These are phyloP conservation scores for Sphaerophoria rueppellii DNA, from an alignment of 2,888 invertebrate species.

Conservation along the genomic window DNA sequence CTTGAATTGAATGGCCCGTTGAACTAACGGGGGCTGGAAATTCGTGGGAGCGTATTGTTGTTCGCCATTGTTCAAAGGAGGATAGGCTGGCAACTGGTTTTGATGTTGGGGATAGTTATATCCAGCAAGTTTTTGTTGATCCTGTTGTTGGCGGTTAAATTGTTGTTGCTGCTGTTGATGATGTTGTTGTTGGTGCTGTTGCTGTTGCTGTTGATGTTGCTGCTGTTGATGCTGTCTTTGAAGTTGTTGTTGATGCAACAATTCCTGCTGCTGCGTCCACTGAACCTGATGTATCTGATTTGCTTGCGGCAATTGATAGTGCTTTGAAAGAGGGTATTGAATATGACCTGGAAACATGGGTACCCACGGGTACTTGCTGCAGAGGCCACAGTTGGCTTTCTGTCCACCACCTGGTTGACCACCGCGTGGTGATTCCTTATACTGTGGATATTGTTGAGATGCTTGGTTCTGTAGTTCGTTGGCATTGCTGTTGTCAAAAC, in stretches of 20 bases:
- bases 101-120: slow-evolving; percentile 68
- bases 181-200: slow-evolving; percentile 7
- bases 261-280: slow-evolving; percentile 58
- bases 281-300: slow-evolving; percentile 71
- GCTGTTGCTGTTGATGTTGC: slow-evolving; percentile 39
- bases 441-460: slow-evolving; percentile 66
- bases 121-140: slow-evolving; percentile 49
- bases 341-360: slow-evolving; percentile 84
- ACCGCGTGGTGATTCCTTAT: slow-evolving; percentile 65
- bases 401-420: slow-evolving; percentile 77
- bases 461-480: slow-evolving; percentile 77
- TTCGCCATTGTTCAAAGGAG: slow-evolving; percentile 44
- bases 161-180: slow-evolving; percentile 40
- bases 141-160: slow-evolving; percentile 42
- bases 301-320: slow-evolving; percentile 53
- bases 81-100: slow-evolving; percentile 56
- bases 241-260: slow-evolving; percentile 39
- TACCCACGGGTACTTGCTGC: slow-evolving; percentile 92
- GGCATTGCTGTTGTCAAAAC: slow-evolving; percentile 76
- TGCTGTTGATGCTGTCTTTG: slow-evolving; percentile 13
- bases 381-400: slow-evolving; percentile 88
- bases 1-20: slow-evolving; percentile 68
- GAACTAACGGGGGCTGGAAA: slow-evolving; percentile 64
- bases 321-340: slow-evolving; percentile 74
- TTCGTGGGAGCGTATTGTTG: slow-evolving; percentile 60